phyloP scores from a whole-genome alignment of 1,140 invertebrate genomes.

The Colletes latitarsis region DNA sequence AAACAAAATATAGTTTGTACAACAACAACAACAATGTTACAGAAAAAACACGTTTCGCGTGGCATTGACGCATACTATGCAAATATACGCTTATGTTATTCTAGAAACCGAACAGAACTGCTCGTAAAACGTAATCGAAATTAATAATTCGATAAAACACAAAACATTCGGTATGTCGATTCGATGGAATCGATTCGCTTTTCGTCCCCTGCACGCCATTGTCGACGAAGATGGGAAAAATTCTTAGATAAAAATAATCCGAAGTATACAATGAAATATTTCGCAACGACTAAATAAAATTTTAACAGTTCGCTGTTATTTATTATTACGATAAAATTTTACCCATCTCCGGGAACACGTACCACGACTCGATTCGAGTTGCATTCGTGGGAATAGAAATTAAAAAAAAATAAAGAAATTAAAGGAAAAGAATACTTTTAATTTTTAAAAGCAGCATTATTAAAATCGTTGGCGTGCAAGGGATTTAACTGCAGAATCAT shows the following conservation, averaged over 20 bases:
- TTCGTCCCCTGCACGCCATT: too few relatives aligned
- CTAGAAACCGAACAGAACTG: slow-evolving; percentile 1
- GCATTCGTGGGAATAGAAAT: too few relatives aligned
- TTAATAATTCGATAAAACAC: background rate
- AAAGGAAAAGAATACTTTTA: background rate
- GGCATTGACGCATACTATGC: background rate
- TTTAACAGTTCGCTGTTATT: too few relatives aligned
- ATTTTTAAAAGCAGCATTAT: too few relatives aligned
- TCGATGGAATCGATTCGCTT: background rate
- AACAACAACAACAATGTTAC: slow-evolving; percentile 62
- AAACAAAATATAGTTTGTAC: slow-evolving; percentile 64
- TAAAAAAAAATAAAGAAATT: background rate
- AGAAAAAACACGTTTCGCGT: slow-evolving; percentile 30
- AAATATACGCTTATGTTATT: background rate
- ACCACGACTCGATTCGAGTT: too few relatives aligned
- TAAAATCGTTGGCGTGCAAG: background rate
- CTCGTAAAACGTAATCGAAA: background rate
- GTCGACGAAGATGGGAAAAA: too few relatives aligned
- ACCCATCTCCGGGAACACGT: too few relatives aligned
- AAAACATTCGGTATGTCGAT: background rate
- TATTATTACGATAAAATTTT: too few relatives aligned
- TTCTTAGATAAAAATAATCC: too few relatives aligned
- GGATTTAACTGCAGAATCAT: too few relatives aligned
- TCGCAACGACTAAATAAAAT: too few relatives aligned
- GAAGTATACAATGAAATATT: too few relatives aligned